Base-by-base conservation (phyloP, 1,140 invertebrate species). In the Aphis craccivora region DNA sequence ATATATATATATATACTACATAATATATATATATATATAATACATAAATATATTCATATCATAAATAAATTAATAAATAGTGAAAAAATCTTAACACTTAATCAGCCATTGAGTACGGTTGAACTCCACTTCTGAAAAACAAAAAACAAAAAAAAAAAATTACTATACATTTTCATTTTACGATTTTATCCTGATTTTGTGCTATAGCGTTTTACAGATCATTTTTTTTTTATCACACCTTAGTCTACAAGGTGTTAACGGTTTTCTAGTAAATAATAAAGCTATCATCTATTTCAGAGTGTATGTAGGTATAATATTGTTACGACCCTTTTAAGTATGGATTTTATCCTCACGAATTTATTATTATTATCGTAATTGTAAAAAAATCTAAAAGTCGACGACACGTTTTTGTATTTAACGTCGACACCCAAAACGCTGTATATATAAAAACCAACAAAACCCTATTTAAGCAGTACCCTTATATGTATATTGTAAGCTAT, bases 41-140 rank as follows among this genome's bases (percentile, higher is more conserved):
- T 37, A 51, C 3, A 51, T 51, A 51, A 51, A 51, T 51, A 51
- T 51, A 51, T 18, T 51, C 20, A 88, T 55, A 51, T 51, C 18
- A 51, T 60, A 90, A 67, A 55, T 55, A 51, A 88, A 45, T 45
- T 51, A 91, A 91, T 76, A 91, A 91, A 93, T 84, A 93, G 91
- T 53, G 48, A 84, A 84, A 53, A 84, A 53, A 84, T 84, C 91
- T 93, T 93, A 93, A 83, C 30, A 84, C n/a, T 93, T 84, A 93
- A 93, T 93, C 91, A 93, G 91, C 91, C 91, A 40, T 93, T 93
- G 76, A 51, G 91, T 93, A 93, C 91, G 53, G 91, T 83, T 53
- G 91, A 84, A 84, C 91, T 53, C 43, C 91, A 37, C 51, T 93
- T 93, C 91, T 93, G 81, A 93, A 93, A 93, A 93, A 48, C 25